Base-by-base conservation (phyloP, 1,140 invertebrate species). In the Delia radicum region DNA sequence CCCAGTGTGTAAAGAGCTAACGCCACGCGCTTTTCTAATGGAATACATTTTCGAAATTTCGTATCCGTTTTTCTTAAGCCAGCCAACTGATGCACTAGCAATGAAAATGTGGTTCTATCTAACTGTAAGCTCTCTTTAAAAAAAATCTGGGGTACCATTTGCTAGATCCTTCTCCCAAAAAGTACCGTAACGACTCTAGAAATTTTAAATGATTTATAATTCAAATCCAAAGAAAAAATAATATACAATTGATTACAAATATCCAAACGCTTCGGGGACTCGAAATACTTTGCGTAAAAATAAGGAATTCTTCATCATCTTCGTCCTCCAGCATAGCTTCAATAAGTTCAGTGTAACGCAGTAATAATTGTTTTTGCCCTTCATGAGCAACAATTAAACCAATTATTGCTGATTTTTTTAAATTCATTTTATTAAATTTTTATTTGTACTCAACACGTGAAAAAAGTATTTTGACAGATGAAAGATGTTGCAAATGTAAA, bases 1-100 rank as follows among this genome's bases (percentile, higher is more conserved):
- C 75, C 72, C 21, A 77, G 26, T 3, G 73, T 55, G n/a, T 74
- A 74, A 26, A 77, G 42, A 29, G 76, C 76, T 18, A 77, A 69
- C 2, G 72, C 76, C n/a, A 77, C 62, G 28, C 73, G 61, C 61
- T 76, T 76, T 26, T 76, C 65, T 29, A 76, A 67, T 26, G 75
- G 75, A 42, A 76, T 76, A 31, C 33, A 31, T 72, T 76, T 73
- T 3, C 75, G 33, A 28, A 3, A 67, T 3, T 28, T 46, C 8
- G 65, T 76, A 24, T 76, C 67, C 27, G 26, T 55, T 55, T 33
- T 42, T 71, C 27, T 67, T 46, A 75, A 42, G n/a, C 18, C 15
- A 10, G n/a, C 26, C 13, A 76, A 42, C 12, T 12, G 15, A 55
- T 73, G 0, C 2, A 37, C 29, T 4, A 67, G 27, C 37, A 46